Percentiles rank a stretch among this genome's conserved stretches.
Conservation (phyloP, 2,797 vertebrate species). For the Trachurus trachurus region DNA sequence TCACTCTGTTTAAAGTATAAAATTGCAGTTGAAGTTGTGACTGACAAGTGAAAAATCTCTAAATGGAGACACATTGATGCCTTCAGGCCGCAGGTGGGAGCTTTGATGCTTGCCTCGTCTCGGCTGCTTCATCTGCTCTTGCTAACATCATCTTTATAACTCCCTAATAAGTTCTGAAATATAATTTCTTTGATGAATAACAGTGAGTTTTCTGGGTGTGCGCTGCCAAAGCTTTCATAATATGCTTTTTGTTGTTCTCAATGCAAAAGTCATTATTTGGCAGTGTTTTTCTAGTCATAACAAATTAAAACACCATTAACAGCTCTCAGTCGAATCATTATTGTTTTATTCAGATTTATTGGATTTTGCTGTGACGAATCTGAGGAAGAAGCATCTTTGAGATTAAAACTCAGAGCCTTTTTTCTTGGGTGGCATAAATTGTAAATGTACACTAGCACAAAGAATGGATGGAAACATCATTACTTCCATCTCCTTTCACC, state of each 20-base stretch:
- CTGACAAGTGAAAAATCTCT: constrained; percentile 7
- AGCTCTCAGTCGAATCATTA: constrained; percentile 4
- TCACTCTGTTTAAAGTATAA: neutral
- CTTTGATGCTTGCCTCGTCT: constrained; percentile 18
- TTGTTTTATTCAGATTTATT: constrained; percentile 9
- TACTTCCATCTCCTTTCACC: constrained; percentile 4
- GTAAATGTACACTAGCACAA: neutral
- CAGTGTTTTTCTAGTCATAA: neutral
- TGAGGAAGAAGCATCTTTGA: neutral
- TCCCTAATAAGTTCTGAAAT: constrained; percentile 28
- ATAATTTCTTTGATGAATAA: constrained; percentile 31
- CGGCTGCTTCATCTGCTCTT: constrained; percentile 23
- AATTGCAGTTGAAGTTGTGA: neutral
- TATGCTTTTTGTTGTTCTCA: neutral
- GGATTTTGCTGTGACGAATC: neutral
- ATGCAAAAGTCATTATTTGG: neutral
- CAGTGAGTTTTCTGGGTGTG: neutral
- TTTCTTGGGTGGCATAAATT: neutral
- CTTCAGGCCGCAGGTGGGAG: constrained; percentile 20
- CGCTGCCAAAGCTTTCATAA: neutral
- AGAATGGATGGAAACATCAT: constrained; percentile 8
- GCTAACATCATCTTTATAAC: constrained; percentile 12
- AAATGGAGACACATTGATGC: constrained; percentile 32
- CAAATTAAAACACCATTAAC: constrained; percentile 6
- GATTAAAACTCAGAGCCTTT: neutral